phyloP scores from a whole-genome alignment of 2,888 invertebrate species.

The Octodonta nipae region DNA sequence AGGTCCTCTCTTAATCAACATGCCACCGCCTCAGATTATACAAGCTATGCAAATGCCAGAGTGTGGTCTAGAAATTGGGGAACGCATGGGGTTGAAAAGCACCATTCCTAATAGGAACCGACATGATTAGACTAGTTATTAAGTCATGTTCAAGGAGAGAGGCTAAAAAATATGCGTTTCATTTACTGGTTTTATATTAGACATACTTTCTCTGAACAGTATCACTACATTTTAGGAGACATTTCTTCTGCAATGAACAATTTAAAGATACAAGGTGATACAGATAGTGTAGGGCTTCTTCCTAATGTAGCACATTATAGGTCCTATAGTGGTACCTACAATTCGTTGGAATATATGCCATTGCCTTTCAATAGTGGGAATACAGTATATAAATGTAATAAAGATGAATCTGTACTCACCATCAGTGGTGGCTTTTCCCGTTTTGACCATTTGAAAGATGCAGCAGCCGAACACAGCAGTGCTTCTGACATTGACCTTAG shows the following conservation, averaged over 20 bases:
- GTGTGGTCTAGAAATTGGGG: too few relatives aligned
- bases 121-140: too few relatives aligned
- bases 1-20: too few relatives aligned
- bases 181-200: too few relatives aligned
- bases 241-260: constrained; percentile 53
- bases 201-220: too few relatives aligned
- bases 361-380: constrained; percentile 74
- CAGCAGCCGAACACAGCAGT: constrained; percentile 37
- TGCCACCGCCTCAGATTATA: too few relatives aligned
- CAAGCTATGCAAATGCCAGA: too few relatives aligned
- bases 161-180: too few relatives aligned
- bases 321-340: constrained; percentile 59
- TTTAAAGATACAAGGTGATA: constrained; percentile 51
- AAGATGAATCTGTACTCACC: constrained; percentile 71
- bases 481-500: constrained; percentile 34
- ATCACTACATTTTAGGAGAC: constrained; percentile 96
- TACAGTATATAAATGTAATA: constrained; percentile 60
- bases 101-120: too few relatives aligned
- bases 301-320: constrained; percentile 58
- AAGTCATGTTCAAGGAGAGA: too few relatives aligned
- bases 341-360: constrained; percentile 68
- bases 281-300: constrained; percentile 66
- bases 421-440: constrained; percentile 58
- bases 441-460: constrained; percentile 43
- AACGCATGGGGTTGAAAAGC: too few relatives aligned